Percentiles rank a stretch among this genome's conserved stretches.
Evolutionary conservation across 1,140 invertebrate genomes (phyloP).

Genomic region (Drosophila paulistorum): DNA sequence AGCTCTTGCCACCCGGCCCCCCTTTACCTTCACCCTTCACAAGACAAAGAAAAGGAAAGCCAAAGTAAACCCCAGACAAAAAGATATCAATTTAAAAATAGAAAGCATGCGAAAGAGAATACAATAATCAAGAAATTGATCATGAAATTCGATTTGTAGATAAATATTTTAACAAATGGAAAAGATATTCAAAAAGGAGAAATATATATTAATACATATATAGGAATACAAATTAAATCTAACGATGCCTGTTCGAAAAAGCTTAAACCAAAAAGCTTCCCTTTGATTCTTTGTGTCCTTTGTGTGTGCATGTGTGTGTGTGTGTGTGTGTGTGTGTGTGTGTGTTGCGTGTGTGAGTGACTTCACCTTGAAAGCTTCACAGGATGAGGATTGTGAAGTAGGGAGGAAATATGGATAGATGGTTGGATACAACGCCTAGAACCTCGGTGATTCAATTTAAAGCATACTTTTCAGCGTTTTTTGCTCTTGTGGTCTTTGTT

Average conservation of each 20-base stretch:
- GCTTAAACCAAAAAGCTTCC: conserved; percentile 52
- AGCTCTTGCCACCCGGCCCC: neutral
- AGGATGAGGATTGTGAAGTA: neutral
- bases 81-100: neutral
- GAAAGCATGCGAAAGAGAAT: neutral
- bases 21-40: neutral
- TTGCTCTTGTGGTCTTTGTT: neutral
- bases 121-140: no score
- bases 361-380: conserved; percentile 55
- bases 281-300: conserved; percentile 9
- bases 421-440: conserved; percentile 21
- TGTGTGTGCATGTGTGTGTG: conserved; percentile 24
- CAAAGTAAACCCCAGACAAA: neutral
- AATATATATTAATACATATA: neutral
- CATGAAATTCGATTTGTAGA: no score
- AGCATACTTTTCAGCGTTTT: conserved; percentile 56
- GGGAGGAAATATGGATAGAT: conserved; percentile 4
- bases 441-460: conserved; percentile 53
- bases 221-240: neutral
- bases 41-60: neutral
- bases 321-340: neutral
- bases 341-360: conserved; percentile 12
- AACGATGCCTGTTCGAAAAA: conserved; percentile 66
- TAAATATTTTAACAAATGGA: no score
- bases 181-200: neutral